Conservation (phyloP, 2,797 vertebrate species). For the Darevskia nairensis region DNA sequence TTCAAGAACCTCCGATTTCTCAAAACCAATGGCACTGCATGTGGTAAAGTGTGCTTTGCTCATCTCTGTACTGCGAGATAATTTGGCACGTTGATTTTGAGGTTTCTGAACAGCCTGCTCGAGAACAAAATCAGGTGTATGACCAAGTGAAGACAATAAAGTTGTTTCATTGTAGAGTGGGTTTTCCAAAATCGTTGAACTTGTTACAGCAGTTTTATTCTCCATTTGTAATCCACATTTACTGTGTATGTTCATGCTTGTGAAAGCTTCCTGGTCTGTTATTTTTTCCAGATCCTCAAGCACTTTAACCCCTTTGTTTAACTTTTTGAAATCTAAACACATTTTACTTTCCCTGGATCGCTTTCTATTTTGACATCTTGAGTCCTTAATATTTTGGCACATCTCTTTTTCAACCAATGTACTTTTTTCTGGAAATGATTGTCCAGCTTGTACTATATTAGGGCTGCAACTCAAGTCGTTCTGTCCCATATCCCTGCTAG, state of each 20-base stretch:
- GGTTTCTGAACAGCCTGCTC: conserved; percentile 29
- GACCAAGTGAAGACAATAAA: conserved; percentile 32
- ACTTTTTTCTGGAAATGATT: conserved; percentile 18
- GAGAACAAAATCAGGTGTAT: conserved; percentile 34
- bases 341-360: conserved; percentile 40
- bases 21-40: conserved; percentile 39
- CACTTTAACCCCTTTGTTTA: conserved; percentile 66
- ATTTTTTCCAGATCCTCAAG: conserved; percentile 56
- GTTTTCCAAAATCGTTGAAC: conserved; percentile 51
- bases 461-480: conserved; percentile 31
- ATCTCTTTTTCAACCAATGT: conserved; percentile 50
- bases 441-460: conserved; percentile 49
- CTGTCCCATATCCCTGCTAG: conserved; percentile 50
- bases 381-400: conserved; percentile 49
- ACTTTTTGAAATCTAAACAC: conserved; percentile 56
- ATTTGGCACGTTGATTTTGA: conserved; percentile 17
- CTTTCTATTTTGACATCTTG: conserved; percentile 61
- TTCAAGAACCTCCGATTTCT: conserved; percentile 51
- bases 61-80: background rate
- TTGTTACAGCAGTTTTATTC: conserved; percentile 41
- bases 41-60: conserved; percentile 34
- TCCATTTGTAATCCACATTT: conserved; percentile 43
- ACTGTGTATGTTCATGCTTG: background rate
- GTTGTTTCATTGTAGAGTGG: conserved; percentile 33
- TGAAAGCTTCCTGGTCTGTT: conserved; percentile 31